Conservation (phyloP, 2,113 vertebrate genomes). For the Mohoua ochrocephala region DNA sequence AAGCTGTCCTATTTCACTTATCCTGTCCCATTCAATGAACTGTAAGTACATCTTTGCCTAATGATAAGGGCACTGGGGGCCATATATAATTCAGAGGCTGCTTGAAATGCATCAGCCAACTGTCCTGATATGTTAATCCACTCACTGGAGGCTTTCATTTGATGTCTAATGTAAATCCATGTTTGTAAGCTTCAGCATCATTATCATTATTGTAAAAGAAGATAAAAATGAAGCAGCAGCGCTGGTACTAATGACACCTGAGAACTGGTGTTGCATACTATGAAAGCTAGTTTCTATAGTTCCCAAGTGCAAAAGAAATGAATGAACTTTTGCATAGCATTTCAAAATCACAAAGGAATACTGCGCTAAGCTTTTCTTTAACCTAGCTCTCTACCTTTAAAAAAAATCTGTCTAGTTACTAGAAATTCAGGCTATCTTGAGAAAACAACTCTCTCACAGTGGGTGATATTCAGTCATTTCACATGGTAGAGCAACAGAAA, state of each 20-base stretch:
- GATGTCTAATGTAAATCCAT: slow-evolving; percentile 36
- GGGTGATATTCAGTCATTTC: not conserved
- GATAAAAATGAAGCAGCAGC: not conserved
- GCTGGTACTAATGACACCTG: not conserved
- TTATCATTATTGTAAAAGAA: slow-evolving; percentile 6
- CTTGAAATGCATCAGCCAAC: slow-evolving; percentile 50
- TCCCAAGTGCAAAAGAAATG: not conserved
- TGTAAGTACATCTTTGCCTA: slow-evolving; percentile 42
- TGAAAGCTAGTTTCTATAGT: not conserved
- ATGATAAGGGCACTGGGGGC: slow-evolving; percentile 29
- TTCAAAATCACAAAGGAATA: not conserved
- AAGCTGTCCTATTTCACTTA: slow-evolving; percentile 27
- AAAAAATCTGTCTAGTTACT: not conserved
- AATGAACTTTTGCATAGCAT: not conserved
- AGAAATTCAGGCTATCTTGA: not conserved
- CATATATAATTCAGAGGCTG: slow-evolving; percentile 59
- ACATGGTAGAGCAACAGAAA: not conserved
- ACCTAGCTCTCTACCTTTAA: not conserved
- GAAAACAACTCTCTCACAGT: not conserved
- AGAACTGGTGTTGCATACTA: not conserved
- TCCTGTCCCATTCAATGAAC: slow-evolving; percentile 44
- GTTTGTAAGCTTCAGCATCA: slow-evolving; percentile 23
- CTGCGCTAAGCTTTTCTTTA: not conserved
- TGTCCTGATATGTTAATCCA: slow-evolving; percentile 44
- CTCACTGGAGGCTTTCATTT: slow-evolving; percentile 26